Conservation (phyloP, 2,888 invertebrate genomes). For the Coleophora flavipennella region DNA sequence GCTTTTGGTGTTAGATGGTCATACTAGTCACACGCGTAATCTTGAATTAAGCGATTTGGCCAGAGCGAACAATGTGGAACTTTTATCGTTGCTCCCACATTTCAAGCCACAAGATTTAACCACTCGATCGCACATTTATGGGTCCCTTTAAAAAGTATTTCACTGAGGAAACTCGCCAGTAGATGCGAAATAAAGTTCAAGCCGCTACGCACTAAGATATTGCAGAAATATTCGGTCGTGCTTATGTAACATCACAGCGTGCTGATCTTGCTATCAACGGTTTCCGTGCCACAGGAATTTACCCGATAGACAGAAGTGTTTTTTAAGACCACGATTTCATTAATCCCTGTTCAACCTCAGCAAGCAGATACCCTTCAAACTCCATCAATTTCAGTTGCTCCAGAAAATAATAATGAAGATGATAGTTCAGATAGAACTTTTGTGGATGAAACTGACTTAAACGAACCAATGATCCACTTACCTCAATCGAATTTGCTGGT, state of each 20-base stretch:
- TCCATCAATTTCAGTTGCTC: too few relatives aligned
- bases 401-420: too few relatives aligned
- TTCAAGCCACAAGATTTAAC: slow-evolving; percentile 13
- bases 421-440: too few relatives aligned
- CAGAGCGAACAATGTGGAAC: slow-evolving; percentile 9
- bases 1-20: slow-evolving; percentile 13
- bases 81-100: slow-evolving; percentile 12
- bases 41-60: slow-evolving; percentile 11
- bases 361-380: too few relatives aligned
- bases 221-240: slow-evolving; percentile 14
- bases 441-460: too few relatives aligned
- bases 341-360: too few relatives aligned
- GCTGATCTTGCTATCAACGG: slow-evolving; percentile 14
- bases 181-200: slow-evolving; percentile 13
- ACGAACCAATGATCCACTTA: too few relatives aligned
- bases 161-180: slow-evolving; percentile 21
- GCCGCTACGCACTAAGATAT: slow-evolving; percentile 12
- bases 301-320: too few relatives aligned
- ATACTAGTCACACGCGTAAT: slow-evolving; percentile 9
- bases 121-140: slow-evolving; percentile 14
- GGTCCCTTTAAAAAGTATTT: slow-evolving; percentile 18
- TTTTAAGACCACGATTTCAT: too few relatives aligned
- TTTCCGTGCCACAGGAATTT: slow-evolving; percentile 12
- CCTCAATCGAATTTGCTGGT: too few relatives aligned
- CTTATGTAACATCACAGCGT: slow-evolving; percentile 13